Evolutionary conservation across 2,888 invertebrate genomes (phyloP).

Genomic region (Heterodera filipjevi): DNA sequence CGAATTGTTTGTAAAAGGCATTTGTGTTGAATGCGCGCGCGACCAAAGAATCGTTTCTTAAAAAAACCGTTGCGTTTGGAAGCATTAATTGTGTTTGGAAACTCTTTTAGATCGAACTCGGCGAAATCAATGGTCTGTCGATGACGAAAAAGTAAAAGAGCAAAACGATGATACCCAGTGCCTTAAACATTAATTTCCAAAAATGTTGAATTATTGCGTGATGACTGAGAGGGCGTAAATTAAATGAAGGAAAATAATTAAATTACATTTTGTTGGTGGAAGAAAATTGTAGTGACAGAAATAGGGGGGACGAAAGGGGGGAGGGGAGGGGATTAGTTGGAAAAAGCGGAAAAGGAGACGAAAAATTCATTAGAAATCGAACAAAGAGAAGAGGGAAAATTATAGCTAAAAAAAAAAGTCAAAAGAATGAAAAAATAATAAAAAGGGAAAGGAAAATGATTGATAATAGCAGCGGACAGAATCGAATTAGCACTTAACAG

Average conservation of each 20-base stretch:
- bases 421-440: neutral
- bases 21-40: conserved; percentile 82
- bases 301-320: neutral
- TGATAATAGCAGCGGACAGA: too few species aligned
- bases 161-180: conserved; percentile 80
- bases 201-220: neutral
- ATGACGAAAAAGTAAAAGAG: conserved; percentile 90
- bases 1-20: conserved; percentile 82
- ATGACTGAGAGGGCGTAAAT: neutral
- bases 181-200: neutral
- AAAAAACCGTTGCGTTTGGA: too few species aligned
- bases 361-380: neutral
- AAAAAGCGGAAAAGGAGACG: neutral
- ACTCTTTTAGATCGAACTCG: conserved; percentile 68
- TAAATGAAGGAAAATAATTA: neutral
- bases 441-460: neutral
- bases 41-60: conserved; percentile 9
- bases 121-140: conserved; percentile 72
- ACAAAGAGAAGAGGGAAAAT: neutral
- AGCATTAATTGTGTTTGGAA: neutral
- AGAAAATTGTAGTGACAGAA: neutral
- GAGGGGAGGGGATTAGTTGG: neutral
- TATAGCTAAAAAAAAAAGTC: neutral
- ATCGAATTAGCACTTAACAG: too few species aligned
- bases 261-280: neutral